Conservation (phyloP, 2,797 vertebrate species). For the Esox lucius region DNA sequence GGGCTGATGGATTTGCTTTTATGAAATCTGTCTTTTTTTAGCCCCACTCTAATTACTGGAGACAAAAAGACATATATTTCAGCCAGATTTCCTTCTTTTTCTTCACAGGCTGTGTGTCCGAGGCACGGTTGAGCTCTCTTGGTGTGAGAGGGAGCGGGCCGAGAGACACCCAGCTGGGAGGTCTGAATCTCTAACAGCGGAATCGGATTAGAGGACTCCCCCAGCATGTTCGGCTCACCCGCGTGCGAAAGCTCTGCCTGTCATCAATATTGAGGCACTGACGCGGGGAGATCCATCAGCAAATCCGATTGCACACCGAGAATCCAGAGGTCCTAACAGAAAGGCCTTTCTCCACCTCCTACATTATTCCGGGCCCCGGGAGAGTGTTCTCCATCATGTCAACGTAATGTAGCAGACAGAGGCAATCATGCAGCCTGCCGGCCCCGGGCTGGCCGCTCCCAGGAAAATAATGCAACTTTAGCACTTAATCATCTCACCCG, state of each 20-base stretch:
- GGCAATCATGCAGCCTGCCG: constrained; percentile 72
- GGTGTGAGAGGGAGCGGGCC: constrained; percentile 52
- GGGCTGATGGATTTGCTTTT: constrained; percentile 79
- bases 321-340: constrained; percentile 67
- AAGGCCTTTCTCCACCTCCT: constrained; percentile 55
- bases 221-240: constrained; percentile 53
- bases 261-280: constrained; percentile 68
- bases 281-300: constrained; percentile 70
- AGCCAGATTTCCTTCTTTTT: constrained; percentile 22
- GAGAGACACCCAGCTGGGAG: constrained; percentile 72
- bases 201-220: constrained; percentile 74
- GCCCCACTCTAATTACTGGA: constrained; percentile 70
- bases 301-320: constrained; percentile 65
- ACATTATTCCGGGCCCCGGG: constrained; percentile 75
- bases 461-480: constrained; percentile 71
- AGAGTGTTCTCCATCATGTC: constrained; percentile 77
- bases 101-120: constrained; percentile 55
- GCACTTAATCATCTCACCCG: constrained; percentile 71
- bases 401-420: constrained; percentile 76
- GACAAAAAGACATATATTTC: constrained; percentile 44
- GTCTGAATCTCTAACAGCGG: constrained; percentile 67
- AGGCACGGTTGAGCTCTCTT: constrained; percentile 41
- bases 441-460: constrained; percentile 62
- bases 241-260: constrained; percentile 69
- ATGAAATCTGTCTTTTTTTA: constrained; percentile 75